Base-by-base conservation (phyloP, 2,888 invertebrate species). In the Ormyrus labotus region DNA sequence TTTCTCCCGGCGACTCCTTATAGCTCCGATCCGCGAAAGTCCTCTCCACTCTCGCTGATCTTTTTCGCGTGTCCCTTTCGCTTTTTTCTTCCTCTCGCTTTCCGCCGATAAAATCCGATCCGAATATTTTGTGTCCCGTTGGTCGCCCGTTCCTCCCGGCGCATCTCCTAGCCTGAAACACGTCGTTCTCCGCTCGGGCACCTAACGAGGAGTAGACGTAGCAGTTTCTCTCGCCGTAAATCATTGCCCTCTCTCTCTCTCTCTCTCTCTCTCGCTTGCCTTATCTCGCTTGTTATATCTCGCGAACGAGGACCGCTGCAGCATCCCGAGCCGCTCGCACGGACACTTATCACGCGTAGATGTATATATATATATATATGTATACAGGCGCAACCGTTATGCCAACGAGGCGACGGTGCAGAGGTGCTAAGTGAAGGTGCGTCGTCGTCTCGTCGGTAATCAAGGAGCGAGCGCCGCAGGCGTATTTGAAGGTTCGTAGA, bases 281-380 rank as follows among this genome's bases (percentile, higher is more conserved):
- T 70, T 70, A 70, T 77, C 70, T 64, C 13, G 13, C 64, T 65
- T 57, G 74, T 74, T 74, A 74, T 74, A 74, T 74, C 74, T 61
- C 63, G 61, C 34, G 34, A 34, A 4, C 34, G 34, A 34, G 34
- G 34, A 34, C 11, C 61, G 48, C 67, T 13, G 34, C 34, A 9
- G 58, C 64, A 48, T 67, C 67, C 53, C 9, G 10, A 34, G 47
- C 45, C 11, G 57, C 34, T 34, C 34, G 0, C 34, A 34, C 34
- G 34, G 34, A 34, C 34, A 34, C 34, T 34, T 34, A 34, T 34
- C 34, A 4, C 3, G 4, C 34, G 34, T 4, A 4, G 0, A 34
- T 4, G 34, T 4, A 4, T 4, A 34, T 4, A 4, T 4, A 34
- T 4, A 4, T 0, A 4, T 4, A 34, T 34, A 34, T 34, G 3